A percentile compares a stretch with the other conserved stretches of the same genome.
These are phyloP conservation scores for Hycleus cichorii DNA, from an alignment of 1,140 invertebrate genomes.

Conservation along the genomic window DNA sequence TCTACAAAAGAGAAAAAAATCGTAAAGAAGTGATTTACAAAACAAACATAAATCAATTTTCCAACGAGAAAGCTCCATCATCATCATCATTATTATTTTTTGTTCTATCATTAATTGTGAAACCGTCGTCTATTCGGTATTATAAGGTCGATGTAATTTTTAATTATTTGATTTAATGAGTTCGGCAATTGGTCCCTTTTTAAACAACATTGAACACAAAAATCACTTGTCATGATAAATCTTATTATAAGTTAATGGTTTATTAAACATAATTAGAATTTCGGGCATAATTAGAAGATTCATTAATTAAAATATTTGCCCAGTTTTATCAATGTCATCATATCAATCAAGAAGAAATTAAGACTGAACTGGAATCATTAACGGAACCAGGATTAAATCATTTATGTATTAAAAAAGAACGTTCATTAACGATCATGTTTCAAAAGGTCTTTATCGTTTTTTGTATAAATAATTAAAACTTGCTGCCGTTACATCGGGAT, in stretches of 20 bases:
- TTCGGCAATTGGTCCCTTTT: conserved; percentile 8
- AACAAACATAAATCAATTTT: conserved; percentile 1
- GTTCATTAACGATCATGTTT: too few species aligned
- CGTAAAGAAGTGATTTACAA: conserved; percentile 1
- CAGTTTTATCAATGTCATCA: conserved; percentile 10
- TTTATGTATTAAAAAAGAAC: too few species aligned
- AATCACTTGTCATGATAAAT: conserved; percentile 21
- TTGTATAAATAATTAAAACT: too few species aligned
- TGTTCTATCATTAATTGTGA: too few species aligned
- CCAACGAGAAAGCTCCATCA: not conserved
- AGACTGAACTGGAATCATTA: too few species aligned
- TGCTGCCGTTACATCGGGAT: too few species aligned
- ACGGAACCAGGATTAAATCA: too few species aligned
- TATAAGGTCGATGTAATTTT: conserved; percentile 8
- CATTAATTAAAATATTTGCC: conserved; percentile 13
- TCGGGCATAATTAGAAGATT: conserved; percentile 13
- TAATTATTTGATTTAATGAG: conserved; percentile 21
- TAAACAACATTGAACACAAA: not conserved
- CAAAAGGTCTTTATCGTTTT: too few species aligned
- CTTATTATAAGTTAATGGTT: conserved; percentile 22
- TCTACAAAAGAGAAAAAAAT: not conserved
- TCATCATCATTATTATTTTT: not conserved
- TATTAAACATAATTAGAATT: conserved; percentile 19
- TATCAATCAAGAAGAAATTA: conserved; percentile 3
- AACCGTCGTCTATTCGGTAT: too few species aligned